Percentiles rank a stretch among this genome's conserved stretches.
Conservation (phyloP, 2,113 vertebrate species). For the Dunckerocampus dactyliophorus region DNA sequence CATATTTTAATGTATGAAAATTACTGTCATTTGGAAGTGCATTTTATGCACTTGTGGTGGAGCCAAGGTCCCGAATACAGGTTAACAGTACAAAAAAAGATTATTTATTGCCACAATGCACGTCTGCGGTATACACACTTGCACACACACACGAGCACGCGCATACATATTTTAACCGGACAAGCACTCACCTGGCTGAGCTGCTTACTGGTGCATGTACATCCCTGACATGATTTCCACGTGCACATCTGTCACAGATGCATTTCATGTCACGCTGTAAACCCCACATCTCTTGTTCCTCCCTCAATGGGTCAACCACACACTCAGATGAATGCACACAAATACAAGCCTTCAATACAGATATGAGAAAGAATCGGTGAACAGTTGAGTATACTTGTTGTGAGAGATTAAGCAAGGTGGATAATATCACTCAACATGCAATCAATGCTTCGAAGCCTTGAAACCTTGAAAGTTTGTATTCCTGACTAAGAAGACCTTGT, state of each 20-base stretch:
- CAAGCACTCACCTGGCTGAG: conserved; percentile 49
- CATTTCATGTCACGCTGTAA: conserved; percentile 27
- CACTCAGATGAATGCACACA: background rate
- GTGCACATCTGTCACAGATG: conserved; percentile 55
- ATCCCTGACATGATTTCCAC: conserved; percentile 40
- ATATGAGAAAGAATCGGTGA: background rate
- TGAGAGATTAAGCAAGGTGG: background rate
- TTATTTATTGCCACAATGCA: no score
- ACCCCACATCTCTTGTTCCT: conserved; percentile 10
- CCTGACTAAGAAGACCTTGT: background rate
- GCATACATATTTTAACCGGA: conserved; percentile 17
- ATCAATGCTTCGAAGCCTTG: no score
- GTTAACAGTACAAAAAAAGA: no score
- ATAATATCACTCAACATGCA: background rate
- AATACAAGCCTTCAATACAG: background rate
- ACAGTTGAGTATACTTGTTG: background rate
- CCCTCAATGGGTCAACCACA: background rate
- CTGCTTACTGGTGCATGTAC: conserved; percentile 47
- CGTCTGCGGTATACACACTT: no score
- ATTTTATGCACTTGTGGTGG: no score
- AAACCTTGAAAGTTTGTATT: background rate
- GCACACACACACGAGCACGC: conserved; percentile 12
- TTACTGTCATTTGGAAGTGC: no score
- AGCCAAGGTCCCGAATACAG: no score
- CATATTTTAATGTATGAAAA: no score